phyloP scores from a whole-genome alignment of 1,140 invertebrate species.

The Cydia splendana region DNA sequence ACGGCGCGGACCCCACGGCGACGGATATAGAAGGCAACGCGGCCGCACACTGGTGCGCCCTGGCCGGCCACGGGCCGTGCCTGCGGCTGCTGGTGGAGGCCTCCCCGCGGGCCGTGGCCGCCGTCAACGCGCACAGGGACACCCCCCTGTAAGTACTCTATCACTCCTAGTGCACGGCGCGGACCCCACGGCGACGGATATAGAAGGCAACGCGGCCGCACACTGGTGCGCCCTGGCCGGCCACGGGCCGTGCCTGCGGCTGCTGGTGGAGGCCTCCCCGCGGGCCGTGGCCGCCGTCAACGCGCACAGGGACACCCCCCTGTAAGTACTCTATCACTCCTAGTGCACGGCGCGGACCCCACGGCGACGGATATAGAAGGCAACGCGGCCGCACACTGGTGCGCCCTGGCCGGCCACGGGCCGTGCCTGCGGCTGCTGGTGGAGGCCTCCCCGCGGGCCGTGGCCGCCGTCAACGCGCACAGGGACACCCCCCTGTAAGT shows the following conservation, averaged over 20 bases:
- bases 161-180: constrained; percentile 88
- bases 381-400: constrained; percentile 95
- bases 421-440: constrained; percentile 88
- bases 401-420: constrained; percentile 89
- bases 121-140: constrained; percentile 92
- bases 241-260: constrained; percentile 86
- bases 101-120: constrained; percentile 84
- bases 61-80: constrained; percentile 88
- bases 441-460: constrained; percentile 84
- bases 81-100: constrained; percentile 87
- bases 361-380: constrained; percentile 91
- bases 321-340: constrained; percentile 87
- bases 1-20: constrained; percentile 90
- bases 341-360: constrained; percentile 90
- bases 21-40: constrained; percentile 94
- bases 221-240: constrained; percentile 95
- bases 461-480: constrained; percentile 89
- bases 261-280: constrained; percentile 84
- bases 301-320: constrained; percentile 92
- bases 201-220: constrained; percentile 92
- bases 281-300: constrained; percentile 89
- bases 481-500: constrained; percentile 95
- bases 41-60: constrained; percentile 94
- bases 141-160: constrained; percentile 89
- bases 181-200: constrained; percentile 90